These are phyloP conservation scores for Linnaemya tessellans DNA, from an alignment of 2,888 invertebrate genomes.

Conservation along the genomic window DNA sequence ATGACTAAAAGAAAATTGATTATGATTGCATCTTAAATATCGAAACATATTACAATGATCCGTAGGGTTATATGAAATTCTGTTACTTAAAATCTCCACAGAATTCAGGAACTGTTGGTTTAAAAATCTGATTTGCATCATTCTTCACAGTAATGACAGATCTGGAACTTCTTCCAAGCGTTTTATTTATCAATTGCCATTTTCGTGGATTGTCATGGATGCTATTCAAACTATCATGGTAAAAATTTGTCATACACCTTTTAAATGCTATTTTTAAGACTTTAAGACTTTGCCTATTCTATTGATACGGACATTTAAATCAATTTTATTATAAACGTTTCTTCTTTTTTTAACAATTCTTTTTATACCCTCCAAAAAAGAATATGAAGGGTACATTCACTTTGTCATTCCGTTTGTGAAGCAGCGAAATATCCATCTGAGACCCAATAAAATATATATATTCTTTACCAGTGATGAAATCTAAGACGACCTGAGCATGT, in stretches of 20 bases:
- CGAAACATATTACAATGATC: slow-evolving; percentile 19
- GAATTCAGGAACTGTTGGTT: slow-evolving; percentile 24
- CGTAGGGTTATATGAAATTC: background rate
- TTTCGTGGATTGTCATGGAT: slow-evolving; percentile 3
- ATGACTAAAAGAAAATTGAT: too few species aligned
- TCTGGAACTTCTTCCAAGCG: slow-evolving; percentile 3
- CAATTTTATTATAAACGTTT: background rate
- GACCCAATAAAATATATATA: too few species aligned
- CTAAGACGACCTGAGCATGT: too few species aligned
- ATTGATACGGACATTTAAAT: background rate
- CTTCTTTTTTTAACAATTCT: background rate
- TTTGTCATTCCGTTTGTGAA: too few species aligned
- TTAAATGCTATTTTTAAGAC: slow-evolving; percentile 14
- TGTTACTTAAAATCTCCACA: background rate
- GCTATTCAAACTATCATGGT: background rate
- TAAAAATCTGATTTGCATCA: background rate
- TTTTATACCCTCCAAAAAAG: background rate
- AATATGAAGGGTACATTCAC: too few species aligned
- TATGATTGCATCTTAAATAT: background rate
- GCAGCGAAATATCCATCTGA: background rate
- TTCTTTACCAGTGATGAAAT: too few species aligned
- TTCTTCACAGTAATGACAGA: slow-evolving; percentile 9
- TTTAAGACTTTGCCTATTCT: background rate
- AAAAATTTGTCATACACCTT: background rate
- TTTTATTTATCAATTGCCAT: slow-evolving; percentile 21